These are phyloP conservation scores for Geophilus truncorum DNA, from an alignment of 2,888 invertebrate species.

Conservation along the genomic window DNA sequence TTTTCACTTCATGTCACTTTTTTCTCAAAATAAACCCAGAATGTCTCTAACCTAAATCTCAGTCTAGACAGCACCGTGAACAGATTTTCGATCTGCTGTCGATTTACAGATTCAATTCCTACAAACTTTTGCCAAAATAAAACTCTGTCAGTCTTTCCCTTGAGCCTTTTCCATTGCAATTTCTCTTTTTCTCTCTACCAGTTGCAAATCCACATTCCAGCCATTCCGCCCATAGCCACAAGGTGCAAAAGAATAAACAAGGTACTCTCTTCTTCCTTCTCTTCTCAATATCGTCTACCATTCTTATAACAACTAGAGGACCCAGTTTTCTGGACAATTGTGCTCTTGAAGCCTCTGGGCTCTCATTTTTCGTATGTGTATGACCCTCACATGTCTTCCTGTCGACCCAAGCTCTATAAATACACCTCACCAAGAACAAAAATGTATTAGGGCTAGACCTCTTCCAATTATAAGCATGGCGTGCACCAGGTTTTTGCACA, in stretches of 20 bases:
- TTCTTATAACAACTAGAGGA: not conserved
- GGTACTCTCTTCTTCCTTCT: not conserved
- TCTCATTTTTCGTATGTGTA: not conserved
- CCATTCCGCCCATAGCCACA: not conserved
- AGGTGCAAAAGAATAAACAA: not conserved
- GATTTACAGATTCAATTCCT: not conserved
- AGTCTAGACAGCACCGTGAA: not conserved
- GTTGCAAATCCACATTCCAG: not conserved
- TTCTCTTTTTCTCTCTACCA: not conserved
- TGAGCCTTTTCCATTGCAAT: not conserved
- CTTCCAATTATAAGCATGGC: not conserved
- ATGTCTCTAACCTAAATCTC: not conserved
- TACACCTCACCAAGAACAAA: not conserved
- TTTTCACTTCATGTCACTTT: not conserved
- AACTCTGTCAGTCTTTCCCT: not conserved
- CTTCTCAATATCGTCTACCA: not conserved
- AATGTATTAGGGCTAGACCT: not conserved
- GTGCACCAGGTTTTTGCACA: not conserved
- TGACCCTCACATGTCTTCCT: not conserved
- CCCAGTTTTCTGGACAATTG: not conserved
- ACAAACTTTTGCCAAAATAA: not conserved
- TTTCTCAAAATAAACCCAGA: not conserved
- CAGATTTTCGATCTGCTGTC: not conserved
- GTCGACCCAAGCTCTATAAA: not conserved
- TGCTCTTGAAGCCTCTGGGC: not conserved